Evolutionary conservation across 2,888 invertebrate genomes (phyloP).

Genomic region (Euspilapteryx auroguttella): DNA sequence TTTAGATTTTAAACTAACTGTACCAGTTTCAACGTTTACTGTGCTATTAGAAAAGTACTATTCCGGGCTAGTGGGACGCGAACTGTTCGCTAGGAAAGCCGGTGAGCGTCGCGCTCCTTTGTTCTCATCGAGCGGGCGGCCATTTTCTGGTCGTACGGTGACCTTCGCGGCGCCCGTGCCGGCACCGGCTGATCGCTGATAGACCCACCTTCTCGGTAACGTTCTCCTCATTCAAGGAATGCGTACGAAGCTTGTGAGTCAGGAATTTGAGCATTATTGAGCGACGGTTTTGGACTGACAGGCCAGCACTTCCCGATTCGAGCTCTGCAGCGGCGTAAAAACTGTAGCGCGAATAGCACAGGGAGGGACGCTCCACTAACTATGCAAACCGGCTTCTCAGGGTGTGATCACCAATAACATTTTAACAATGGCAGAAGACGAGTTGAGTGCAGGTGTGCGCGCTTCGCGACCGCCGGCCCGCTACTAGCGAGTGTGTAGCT

Average conservation of each 20-base stretch:
- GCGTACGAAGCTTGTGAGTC: slow-evolving; percentile 82
- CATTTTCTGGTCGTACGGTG: slow-evolving; percentile 58
- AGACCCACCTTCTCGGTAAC: slow-evolving; percentile 75
- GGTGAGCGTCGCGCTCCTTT: slow-evolving; percentile 54
- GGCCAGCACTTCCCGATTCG: too few species aligned
- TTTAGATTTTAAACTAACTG: background rate
- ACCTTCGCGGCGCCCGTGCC: slow-evolving; percentile 30
- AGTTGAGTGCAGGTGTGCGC: slow-evolving; percentile 19
- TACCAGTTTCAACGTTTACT: background rate
- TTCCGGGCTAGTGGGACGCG: slow-evolving; percentile 7
- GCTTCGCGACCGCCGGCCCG: slow-evolving; percentile 33
- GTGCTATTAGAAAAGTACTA: background rate
- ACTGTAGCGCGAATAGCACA: too few species aligned
- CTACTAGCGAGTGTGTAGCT: slow-evolving; percentile 29
- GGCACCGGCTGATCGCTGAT: slow-evolving; percentile 22
- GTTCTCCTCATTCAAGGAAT: slow-evolving; percentile 83
- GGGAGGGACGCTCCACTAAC: too few species aligned
- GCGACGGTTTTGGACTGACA: too few species aligned
- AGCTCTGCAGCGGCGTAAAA: too few species aligned
- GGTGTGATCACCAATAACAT: too few species aligned
- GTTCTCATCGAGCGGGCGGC: slow-evolving; percentile 65
- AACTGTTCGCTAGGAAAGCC: slow-evolving; percentile 15
- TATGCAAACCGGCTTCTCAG: too few species aligned
- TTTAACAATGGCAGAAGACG: too few species aligned
- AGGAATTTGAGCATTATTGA: slow-evolving; percentile 84